phyloP scores from a whole-genome alignment of 2,888 invertebrate genomes.

The Spisula solida region DNA sequence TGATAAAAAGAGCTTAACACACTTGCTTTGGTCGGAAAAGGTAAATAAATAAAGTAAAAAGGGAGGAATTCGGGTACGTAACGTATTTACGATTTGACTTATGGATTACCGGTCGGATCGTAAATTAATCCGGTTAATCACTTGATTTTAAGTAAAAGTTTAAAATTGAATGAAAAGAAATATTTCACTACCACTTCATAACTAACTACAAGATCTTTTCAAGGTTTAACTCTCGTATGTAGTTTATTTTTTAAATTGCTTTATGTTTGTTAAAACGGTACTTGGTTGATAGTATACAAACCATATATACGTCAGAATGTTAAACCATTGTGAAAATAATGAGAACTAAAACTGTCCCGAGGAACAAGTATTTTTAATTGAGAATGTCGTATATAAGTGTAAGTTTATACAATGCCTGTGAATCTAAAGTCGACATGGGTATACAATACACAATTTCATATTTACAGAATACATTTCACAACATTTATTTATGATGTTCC shows the following conservation, averaged over 20 bases:
- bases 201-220: not conserved
- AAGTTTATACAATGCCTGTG: no score
- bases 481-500: not conserved
- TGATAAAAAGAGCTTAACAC: not conserved
- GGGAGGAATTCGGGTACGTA: not conserved
- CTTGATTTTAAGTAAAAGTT: slow-evolving; percentile 15
- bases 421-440: no score
- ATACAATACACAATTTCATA: not conserved
- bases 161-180: slow-evolving; percentile 17
- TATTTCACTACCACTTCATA: not conserved
- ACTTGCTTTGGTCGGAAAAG: not conserved
- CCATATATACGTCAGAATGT: not conserved
- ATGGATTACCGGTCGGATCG: not conserved
- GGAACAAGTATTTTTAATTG: slow-evolving; percentile 4
- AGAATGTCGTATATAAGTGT: not conserved
- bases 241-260: slow-evolving; percentile 29
- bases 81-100: slow-evolving; percentile 16
- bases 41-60: slow-evolving; percentile 1
- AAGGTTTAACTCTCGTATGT: not conserved
- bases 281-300: slow-evolving; percentile 7
- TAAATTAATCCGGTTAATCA: slow-evolving; percentile 9
- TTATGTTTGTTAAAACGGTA: slow-evolving; percentile 11
- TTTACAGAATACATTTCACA: not conserved
- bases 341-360: not conserved
- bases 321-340: slow-evolving; percentile 9